Evolutionary conservation across 37 sponge, comb jelly and placozoan genomes (phyloP).

Genomic region (Chondrosia reniformis): DNA sequence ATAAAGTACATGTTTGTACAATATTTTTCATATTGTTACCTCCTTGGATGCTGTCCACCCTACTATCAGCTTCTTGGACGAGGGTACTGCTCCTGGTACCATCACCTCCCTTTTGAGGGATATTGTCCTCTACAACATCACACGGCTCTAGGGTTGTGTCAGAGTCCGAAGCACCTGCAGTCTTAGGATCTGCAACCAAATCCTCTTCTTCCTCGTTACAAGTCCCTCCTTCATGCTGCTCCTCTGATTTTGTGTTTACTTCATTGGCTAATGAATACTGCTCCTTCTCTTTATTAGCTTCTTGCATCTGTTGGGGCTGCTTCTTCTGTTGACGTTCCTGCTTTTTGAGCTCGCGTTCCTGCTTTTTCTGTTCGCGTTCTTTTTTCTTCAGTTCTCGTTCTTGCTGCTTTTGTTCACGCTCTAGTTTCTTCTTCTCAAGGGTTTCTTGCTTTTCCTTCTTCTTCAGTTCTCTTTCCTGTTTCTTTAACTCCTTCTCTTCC

Average conservation of each 20-base stretch:
- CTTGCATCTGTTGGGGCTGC: conserved; percentile 5
- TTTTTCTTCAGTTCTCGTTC: conserved; percentile 9
- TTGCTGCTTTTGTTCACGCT: conserved; percentile 11
- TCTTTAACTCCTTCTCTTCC: not conserved
- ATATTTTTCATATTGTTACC: no score
- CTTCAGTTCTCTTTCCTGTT: conserved; percentile 9
- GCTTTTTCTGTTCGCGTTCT: conserved; percentile 1
- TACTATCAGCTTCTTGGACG: no score
- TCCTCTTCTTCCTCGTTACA: conserved; percentile 12
- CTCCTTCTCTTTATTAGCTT: not conserved
- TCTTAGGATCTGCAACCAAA: no score
- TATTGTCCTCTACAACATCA: no score
- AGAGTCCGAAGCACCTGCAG: no score
- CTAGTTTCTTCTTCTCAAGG: conserved; percentile 17
- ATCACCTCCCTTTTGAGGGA: no score
- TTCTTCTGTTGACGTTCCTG: conserved; percentile 1
- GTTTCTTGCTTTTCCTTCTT: conserved; percentile 3
- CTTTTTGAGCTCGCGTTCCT: not conserved
- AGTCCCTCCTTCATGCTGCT: not conserved
- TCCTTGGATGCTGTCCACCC: no score
- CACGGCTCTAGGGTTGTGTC: no score
- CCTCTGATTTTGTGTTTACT: not conserved
- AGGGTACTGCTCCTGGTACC: no score
- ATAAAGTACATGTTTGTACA: no score
- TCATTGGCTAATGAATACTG: conserved; percentile 1